phyloP scores from a whole-genome alignment of 2,113 vertebrate genomes.

The Hylia prasina region DNA sequence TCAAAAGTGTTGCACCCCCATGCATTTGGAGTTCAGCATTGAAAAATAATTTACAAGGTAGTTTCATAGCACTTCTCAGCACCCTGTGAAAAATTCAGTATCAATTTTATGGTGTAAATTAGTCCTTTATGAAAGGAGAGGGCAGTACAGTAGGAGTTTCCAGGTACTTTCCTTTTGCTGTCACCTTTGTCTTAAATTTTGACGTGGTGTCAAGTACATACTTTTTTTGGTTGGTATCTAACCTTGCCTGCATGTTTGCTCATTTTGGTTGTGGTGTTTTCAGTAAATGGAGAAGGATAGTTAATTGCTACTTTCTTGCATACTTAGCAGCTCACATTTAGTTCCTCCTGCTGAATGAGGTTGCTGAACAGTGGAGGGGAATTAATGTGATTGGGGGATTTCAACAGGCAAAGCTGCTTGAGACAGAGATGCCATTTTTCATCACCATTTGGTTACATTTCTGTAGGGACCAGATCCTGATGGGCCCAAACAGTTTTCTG shows the following conservation, averaged over 20 bases:
- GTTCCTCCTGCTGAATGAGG: background rate
- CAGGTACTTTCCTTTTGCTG: background rate
- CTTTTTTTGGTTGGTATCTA: background rate
- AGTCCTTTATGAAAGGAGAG: background rate
- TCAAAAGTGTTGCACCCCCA: background rate
- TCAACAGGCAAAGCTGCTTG: background rate
- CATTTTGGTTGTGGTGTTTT: background rate
- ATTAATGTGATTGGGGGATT: background rate
- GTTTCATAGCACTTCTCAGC: background rate
- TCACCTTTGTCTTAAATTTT: background rate
- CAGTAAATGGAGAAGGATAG: background rate
- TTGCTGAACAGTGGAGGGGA: background rate
- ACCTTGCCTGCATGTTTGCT: background rate
- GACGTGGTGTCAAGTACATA: accelerated
- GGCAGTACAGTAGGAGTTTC: background rate
- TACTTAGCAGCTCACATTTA: background rate
- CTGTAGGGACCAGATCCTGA: background rate
- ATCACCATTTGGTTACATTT: background rate
- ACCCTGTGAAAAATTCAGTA: background rate
- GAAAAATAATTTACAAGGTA: background rate
- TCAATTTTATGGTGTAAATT: background rate
- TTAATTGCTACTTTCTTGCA: background rate
- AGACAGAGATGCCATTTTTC: background rate
- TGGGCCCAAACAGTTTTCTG: background rate
- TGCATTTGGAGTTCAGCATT: background rate